phyloP scores from a whole-genome alignment of 2,888 invertebrate genomes.

The Drosophila mimetica region DNA sequence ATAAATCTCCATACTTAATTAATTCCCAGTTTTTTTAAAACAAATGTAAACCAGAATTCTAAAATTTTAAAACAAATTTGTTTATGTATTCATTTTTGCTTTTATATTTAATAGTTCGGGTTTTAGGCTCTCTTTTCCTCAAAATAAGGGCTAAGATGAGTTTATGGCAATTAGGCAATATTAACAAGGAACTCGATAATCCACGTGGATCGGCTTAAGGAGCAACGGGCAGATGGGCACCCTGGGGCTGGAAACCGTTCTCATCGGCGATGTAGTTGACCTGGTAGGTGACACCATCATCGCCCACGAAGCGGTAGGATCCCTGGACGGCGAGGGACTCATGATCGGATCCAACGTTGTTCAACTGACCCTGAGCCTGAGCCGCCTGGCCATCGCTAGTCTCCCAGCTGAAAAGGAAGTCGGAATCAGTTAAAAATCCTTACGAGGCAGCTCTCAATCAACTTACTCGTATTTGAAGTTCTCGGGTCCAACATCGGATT shows the following conservation, averaged over 20 bases:
- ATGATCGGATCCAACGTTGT: constrained; percentile 85
- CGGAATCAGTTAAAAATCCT: not conserved
- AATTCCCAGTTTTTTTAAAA: too few relatives aligned
- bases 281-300: constrained; percentile 85
- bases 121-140: not conserved
- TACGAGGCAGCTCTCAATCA: not conserved
- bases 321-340: constrained; percentile 85
- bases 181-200: constrained; percentile 18
- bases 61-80: not conserved
- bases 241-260: constrained; percentile 84
- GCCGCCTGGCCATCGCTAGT: constrained; percentile 85
- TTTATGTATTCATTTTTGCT: constrained; percentile 1
- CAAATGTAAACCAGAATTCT: too few relatives aligned
- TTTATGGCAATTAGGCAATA: constrained; percentile 1
- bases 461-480: constrained; percentile 84
- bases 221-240: constrained; percentile 84
- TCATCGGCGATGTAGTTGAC: constrained; percentile 74
- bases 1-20: too few relatives aligned
- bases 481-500: constrained; percentile 83
- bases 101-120: constrained; percentile 6
- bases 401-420: constrained; percentile 44
- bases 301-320: constrained; percentile 85
- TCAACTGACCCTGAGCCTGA: constrained; percentile 85
- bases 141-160: not conserved
- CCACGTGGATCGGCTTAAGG: constrained; percentile 36